Percentiles rank a stretch among this genome's conserved stretches.
These are phyloP conservation scores for Trichonephila inaurata DNA, from an alignment of 1,140 invertebrate genomes.

Conservation along the genomic window DNA sequence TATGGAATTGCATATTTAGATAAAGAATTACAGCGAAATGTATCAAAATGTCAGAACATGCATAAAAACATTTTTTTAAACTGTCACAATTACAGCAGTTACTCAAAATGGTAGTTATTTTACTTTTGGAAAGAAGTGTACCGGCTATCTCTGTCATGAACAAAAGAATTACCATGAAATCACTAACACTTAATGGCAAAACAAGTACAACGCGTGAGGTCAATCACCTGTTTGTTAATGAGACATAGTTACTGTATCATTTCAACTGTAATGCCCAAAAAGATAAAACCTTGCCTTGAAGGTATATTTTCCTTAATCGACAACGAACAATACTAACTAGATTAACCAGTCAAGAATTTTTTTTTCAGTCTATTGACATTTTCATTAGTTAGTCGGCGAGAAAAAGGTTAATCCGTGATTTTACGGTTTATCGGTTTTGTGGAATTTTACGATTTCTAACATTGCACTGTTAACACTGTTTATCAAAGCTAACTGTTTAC, in stretches of 20 bases:
- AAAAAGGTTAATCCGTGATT: not conserved
- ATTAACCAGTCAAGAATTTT: constrained; percentile 2
- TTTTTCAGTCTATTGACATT: not conserved
- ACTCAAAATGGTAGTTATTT: not conserved
- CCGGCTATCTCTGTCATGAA: not conserved
- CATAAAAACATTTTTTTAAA: too few species aligned
- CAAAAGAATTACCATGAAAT: not conserved
- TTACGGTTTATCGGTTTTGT: not conserved
- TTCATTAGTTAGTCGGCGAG: not conserved
- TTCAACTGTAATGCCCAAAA: not conserved
- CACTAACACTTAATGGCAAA: not conserved
- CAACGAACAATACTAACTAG: not conserved
- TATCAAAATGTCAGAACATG: too few species aligned
- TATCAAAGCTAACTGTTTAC: not conserved
- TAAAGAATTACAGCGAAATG: too few species aligned
- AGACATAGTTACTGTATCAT: not conserved
- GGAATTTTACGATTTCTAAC: not conserved
- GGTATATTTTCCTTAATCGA: constrained; percentile 4
- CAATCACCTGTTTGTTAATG: not conserved
- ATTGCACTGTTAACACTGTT: not conserved
- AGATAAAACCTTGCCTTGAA: not conserved
- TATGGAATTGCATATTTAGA: too few species aligned
- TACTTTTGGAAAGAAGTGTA: not conserved
- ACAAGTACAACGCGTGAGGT: not conserved
- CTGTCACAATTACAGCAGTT: not conserved